Evolutionary conservation across 1,140 invertebrate species (phyloP), one percentile per base, ranked within the genome.

Genomic region (Glossosoma conforme): DNA sequence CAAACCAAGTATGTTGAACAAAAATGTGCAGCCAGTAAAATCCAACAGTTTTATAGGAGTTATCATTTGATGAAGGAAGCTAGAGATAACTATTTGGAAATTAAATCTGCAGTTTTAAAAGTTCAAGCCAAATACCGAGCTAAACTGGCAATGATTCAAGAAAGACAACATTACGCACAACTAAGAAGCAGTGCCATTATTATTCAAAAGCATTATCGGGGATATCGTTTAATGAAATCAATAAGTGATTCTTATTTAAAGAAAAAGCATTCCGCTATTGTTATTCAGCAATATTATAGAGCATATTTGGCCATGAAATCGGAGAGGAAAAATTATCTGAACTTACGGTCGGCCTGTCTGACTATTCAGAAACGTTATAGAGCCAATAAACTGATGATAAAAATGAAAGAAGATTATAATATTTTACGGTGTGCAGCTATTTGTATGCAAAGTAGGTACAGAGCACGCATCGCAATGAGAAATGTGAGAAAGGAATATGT

Each of bases 81-180:
- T 17, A 65, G 66, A 25, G 21, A 61, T 17, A 20, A 60, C 2
- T 81, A 69, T 59, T 28, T 71, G 13, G 32, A 57, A 24, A 54
- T 72, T 11, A 65, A 62, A 49, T 51, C 59, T 9, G 62, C 71
- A 11, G 59, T 60, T 5, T 58, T 66, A 8, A 35, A 56, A 2
- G 63, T 83, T 21, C 80, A 84, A 62, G 60, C 25, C 2, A 64
- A 65, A 54, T 76, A 68, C 52, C 71, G 62, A 62, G 62, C 67
- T 6, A 62, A 64, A 37, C 41, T 67, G 3, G 11, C 43, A 5
- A 66, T 68, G 61, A 73, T 65, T 45, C 52, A 54, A 28, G 58
- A 62, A 9, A 62, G 69, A 56, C 45, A 63, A 9, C 33, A 62
- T 15, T 83, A 76, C 51, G 5, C 75, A 1, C 49, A 60, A 2